Base-by-base conservation (phyloP, 1,140 invertebrate genomes). In the Pogonognathellus flavescens region DNA sequence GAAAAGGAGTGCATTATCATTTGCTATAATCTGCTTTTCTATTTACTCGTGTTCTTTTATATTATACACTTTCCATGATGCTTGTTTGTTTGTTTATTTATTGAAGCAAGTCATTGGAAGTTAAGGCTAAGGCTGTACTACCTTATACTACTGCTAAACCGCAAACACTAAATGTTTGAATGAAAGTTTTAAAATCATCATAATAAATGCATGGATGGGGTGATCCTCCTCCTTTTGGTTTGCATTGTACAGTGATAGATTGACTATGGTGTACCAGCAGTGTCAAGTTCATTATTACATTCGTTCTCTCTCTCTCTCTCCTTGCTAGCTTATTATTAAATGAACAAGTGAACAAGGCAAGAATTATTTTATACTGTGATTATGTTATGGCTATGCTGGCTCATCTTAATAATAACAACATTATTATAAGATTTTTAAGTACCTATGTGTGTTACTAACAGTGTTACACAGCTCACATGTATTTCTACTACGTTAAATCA, bases 11-110 rank as follows among this genome's bases (percentile, higher is more conserved):
- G 41, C 70, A 76, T 31, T 76, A 76, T 76, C 70, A 50, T 76
- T 76, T 76, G 41, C 41, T 76, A 49, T 41, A 76, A 76, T 76
- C 70, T 76, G 70, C 41, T 76, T 76, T 76, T 50, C 70, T 76
- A 76, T 76, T 76, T 76, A 76, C 70, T 76, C 41, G 41, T 31
- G 8, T 31, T 72, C 70, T 76, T 57, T 76, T 76, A 76, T 76
- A 16, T 0, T 76, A 5, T 16, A 76, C 70, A 76, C 70, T 76
- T 76, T 76, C 70, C 70, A 76, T 76, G 70, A 76, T 76, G 31
- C 13, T 41, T 11, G 14, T 76, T 76, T 76, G 70, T 41, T 25
- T 76, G 41, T 50, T 76, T 76, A 31, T 76, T 41, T 76, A 50
- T 76, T 76, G 70, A 76, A 16, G 31, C 70, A 50, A 50, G 41